Evolutionary conservation across 2,113 vertebrate genomes (phyloP).

Genomic region (Chaetodon auriga): DNA sequence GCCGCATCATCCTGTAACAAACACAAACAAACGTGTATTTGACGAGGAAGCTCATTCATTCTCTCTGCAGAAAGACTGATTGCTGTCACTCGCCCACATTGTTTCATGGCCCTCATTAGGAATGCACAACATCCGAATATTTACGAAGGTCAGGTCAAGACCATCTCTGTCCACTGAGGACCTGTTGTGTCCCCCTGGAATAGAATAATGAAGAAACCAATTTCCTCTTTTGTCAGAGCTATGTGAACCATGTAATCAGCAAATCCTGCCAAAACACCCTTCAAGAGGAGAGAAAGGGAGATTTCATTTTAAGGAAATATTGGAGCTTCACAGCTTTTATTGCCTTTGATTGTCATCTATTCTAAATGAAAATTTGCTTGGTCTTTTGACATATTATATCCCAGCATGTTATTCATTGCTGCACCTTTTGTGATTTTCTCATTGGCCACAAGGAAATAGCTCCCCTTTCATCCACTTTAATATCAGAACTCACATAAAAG

Average conservation of each 20-base stretch:
- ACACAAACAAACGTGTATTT: conserved; percentile 31
- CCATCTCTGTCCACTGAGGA: conserved; percentile 53
- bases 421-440: conserved; percentile 16
- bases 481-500: conserved; percentile 39
- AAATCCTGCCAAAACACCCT: conserved; percentile 57
- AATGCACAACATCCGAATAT: conserved; percentile 51
- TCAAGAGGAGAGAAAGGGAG: conserved; percentile 41
- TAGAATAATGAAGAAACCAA: conserved; percentile 67
- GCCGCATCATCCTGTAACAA: conserved; percentile 39
- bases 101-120: conserved; percentile 46
- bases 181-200: conserved; percentile 60
- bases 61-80: conserved; percentile 12
- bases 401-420: conserved; percentile 36
- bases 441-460: conserved; percentile 42
- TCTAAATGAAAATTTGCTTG: conserved; percentile 57
- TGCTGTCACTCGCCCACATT: conserved; percentile 31
- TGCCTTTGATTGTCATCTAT: conserved; percentile 69
- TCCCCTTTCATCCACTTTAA: conserved; percentile 55
- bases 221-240: conserved; percentile 64
- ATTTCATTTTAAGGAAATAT: conserved; percentile 68
- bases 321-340: conserved; percentile 59
- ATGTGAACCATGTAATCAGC: conserved; percentile 65
- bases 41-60: conserved; percentile 39
- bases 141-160: conserved; percentile 59
- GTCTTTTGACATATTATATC: conserved; percentile 38